Conservation (phyloP, 1,140 invertebrate genomes). For the Plectrocnemia conspersa region DNA sequence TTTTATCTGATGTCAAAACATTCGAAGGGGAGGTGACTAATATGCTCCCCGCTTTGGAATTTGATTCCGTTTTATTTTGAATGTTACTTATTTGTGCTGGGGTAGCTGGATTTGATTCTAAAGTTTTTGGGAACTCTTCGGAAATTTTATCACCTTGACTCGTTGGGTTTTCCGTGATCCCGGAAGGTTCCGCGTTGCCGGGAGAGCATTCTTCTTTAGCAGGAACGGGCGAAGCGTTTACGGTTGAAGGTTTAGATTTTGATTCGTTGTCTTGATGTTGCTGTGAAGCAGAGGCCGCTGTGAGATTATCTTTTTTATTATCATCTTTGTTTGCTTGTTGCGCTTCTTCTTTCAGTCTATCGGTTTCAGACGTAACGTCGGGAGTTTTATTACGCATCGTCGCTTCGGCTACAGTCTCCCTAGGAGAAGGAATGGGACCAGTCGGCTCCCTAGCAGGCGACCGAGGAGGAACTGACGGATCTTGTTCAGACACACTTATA, state of each 20-base stretch:
- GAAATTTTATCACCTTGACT: conserved; percentile 18
- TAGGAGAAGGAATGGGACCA: conserved; percentile 10
- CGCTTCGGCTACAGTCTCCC: conserved; percentile 10
- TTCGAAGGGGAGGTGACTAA: conserved; percentile 11
- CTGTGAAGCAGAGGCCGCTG: conserved; percentile 13
- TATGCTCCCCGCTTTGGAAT: conserved; percentile 3
- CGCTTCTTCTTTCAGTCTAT: conserved; percentile 9
- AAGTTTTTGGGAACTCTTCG: conserved; percentile 8
- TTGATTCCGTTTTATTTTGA: conserved; percentile 15
- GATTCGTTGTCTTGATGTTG: conserved; percentile 13
- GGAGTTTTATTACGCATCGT: conserved; percentile 15
- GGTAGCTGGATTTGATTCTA: not conserved
- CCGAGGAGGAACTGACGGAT: not conserved
- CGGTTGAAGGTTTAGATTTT: conserved; percentile 12
- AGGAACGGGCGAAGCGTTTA: conserved; percentile 5
- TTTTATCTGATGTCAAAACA: conserved; percentile 19
- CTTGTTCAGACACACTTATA: conserved; percentile 13
- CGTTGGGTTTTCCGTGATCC: conserved; percentile 2
- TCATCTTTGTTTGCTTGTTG: conserved; percentile 11
- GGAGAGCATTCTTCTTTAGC: conserved; percentile 8
- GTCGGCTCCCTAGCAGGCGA: conserved; percentile 17
- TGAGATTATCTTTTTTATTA: conserved; percentile 7
- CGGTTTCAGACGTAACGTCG: not conserved
- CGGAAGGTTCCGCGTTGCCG: conserved; percentile 8
- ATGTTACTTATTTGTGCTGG: not conserved